A percentile compares a stretch with the other conserved stretches of the same genome.
These are phyloP conservation scores for Probosciger aterrimus DNA, from an alignment of 2,113 vertebrate genomes.

Conservation along the genomic window DNA sequence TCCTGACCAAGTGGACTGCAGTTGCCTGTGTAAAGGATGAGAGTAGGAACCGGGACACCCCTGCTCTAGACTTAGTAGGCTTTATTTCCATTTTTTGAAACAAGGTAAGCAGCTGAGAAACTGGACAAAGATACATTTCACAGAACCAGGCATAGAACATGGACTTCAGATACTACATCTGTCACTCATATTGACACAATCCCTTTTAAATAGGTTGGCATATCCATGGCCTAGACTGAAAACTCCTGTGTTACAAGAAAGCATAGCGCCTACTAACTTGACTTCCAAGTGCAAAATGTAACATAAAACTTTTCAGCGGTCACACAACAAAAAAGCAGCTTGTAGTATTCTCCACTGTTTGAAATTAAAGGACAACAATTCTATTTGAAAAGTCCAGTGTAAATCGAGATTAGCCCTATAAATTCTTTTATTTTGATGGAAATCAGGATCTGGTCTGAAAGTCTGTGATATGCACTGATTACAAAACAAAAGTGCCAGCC, in stretches of 20 bases:
- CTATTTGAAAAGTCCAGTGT: neutral
- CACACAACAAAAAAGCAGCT: rapidly evolving
- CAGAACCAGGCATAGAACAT: neutral
- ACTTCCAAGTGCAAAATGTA: neutral
- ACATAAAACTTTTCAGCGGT: neutral
- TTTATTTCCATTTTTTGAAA: neutral
- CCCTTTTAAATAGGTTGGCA: neutral
- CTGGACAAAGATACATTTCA: neutral
- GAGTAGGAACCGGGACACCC: neutral
- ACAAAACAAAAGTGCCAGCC: neutral
- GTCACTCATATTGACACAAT: neutral
- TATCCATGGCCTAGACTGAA: neutral
- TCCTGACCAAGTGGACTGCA: neutral
- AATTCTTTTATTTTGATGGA: neutral
- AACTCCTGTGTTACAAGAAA: neutral
- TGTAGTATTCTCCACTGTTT: neutral
- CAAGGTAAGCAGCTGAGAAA: neutral
- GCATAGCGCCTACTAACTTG: neutral
- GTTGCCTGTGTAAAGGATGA: neutral
- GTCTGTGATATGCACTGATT: neutral
- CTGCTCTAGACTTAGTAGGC: neutral
- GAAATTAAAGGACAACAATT: neutral
- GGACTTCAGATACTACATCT: neutral
- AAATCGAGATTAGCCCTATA: neutral
- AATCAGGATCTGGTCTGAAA: neutral